Percentiles rank a stretch among this genome's conserved stretches.
Evolutionary conservation across 2,888 invertebrate species (phyloP).

Genomic region (Anagyrus pseudococci): DNA sequence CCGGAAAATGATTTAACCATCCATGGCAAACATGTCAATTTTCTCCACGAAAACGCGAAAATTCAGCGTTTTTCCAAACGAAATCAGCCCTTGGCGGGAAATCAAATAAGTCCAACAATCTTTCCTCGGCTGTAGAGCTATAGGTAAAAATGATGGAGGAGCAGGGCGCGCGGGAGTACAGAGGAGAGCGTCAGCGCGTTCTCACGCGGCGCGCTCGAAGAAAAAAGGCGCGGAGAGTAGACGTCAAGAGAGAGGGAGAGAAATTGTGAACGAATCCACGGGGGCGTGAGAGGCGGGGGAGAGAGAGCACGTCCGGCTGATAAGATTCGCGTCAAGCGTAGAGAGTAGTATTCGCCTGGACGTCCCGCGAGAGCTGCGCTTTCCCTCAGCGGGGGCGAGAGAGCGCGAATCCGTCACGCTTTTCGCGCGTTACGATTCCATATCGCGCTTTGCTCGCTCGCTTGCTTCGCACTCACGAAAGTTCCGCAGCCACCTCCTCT

Average conservation of each 20-base stretch:
- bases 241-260: background rate
- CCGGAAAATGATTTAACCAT: no score
- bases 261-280: no score
- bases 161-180: no score
- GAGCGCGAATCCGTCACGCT: slow-evolving; percentile 62
- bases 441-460: no score
- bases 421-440: slow-evolving; percentile 58
- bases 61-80: background rate
- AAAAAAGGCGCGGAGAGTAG: slow-evolving; percentile 6
- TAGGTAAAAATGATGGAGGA: no score
- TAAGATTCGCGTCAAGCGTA: slow-evolving; percentile 42
- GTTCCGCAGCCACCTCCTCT: slow-evolving; percentile 36
- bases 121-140: no score
- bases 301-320: slow-evolving; percentile 32
- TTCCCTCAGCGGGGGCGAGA: slow-evolving; percentile 56
- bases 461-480: slow-evolving; percentile 29
- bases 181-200: background rate
- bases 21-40: background rate
- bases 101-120: no score
- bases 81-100: no score
- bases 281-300: no score
- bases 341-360: slow-evolving; percentile 37
- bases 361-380: slow-evolving; percentile 48
- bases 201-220: background rate
- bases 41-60: background rate